phyloP scores from a whole-genome alignment of 64 coral and sea anemone species.

The Platygyra sinensis region DNA sequence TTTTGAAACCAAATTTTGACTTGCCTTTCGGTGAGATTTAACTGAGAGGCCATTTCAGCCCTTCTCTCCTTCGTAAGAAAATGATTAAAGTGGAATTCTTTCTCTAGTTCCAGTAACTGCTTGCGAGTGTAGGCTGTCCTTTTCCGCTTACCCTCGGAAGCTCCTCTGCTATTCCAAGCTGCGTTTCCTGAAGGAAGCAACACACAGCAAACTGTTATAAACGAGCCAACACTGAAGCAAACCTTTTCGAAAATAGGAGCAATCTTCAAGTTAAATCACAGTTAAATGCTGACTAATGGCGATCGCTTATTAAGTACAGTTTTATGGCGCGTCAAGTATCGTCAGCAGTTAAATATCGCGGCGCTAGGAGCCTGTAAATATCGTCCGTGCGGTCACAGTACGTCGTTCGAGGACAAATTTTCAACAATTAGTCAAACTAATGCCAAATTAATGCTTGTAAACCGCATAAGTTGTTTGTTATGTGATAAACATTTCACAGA shows the following conservation, averaged over 20 bases:
- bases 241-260: not conserved
- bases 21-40: conserved; percentile 96
- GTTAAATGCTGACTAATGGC: conserved; percentile 85
- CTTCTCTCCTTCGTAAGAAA: conserved; percentile 97
- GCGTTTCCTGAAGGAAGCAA: conserved; percentile 80
- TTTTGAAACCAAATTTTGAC: conserved; percentile 99
- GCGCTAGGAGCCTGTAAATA: conserved; percentile 58
- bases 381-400: conserved; percentile 55
- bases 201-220: conserved; percentile 7
- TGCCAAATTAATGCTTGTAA: conserved; percentile 71
- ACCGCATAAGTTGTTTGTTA: conserved; percentile 63
- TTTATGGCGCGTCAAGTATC: conserved; percentile 78
- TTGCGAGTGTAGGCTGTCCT: conserved; percentile 99
- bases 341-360: conserved; percentile 69
- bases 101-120: conserved; percentile 96
- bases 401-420: conserved; percentile 65
- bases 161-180: conserved; percentile 84
- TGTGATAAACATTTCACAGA: conserved; percentile 38
- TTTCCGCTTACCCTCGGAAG: conserved; percentile 96
- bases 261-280: conserved; percentile 54
- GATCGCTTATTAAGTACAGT: conserved; percentile 82
- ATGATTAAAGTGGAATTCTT: conserved; percentile 99
- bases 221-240: not conserved
- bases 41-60: conserved; percentile 93
- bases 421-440: conserved; percentile 80